Evolutionary conservation across 2,113 vertebrate species (phyloP), one percentile per base, ranked within the genome.

Genomic region (Motacilla tschutschensis): DNA sequence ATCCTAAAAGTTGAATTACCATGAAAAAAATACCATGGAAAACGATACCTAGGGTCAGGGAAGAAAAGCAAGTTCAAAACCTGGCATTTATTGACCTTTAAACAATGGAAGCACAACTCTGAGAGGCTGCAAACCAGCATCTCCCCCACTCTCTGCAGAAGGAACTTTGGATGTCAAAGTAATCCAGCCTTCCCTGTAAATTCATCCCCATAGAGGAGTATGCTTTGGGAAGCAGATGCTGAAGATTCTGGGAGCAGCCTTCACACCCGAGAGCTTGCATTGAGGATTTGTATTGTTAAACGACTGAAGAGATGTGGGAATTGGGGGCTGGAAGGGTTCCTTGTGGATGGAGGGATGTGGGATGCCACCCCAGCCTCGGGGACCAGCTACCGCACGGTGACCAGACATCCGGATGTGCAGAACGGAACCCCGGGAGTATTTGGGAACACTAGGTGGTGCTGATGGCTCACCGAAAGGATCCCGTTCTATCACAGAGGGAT

Each of bases 391-490:
- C 2, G 0, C 4, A 0, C 0, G 1, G 14, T 2, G 38, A 21
- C 17, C 67, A 11, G 47, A 1, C 7, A 0, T 0, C 40, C 0
- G 6, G 19, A 9, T 10, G 50, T 2, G 63, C 44, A 20, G 47
- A 28, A 50, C 13, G 5, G 80, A 76, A 26, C 17, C 53, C 40
- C 18, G 8, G 43, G 19, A 28, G 8, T 11, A 14, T 35, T 8
- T 26, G 88, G 90, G 70, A 91, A 89, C 94, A 50, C 93, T 94
- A 95, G 95, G 38, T 85, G 95, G 94, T 67, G 94, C 94, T 95
- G 90, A 71, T 71, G 57, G 59, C 80, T 64, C 19, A 25, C 28
- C 22, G 66, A 88, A 88, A 55, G 28, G 67, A 35, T 73, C 26
- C 38, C 1, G 0, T 2, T 1, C 35, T 3, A 0, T 25, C 20